Evolutionary conservation across 2,113 vertebrate species (phyloP), one percentile per base, ranked within the genome.

Genomic region (Corydoras sp.): DNA sequence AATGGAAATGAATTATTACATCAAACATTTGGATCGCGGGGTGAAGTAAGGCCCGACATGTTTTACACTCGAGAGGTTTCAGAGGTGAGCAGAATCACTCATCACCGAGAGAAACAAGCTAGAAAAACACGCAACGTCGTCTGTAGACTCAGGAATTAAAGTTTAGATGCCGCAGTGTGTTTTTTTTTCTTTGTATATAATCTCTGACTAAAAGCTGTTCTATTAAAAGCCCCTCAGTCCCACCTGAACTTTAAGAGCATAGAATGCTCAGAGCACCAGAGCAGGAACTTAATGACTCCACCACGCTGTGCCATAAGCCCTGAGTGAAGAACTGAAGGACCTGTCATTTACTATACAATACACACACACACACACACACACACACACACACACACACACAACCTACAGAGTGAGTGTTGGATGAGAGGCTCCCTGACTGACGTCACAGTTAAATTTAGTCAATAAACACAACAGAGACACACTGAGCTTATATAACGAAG

Each of bases 1-100:
- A 85, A 81, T 67, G 51, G 11, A 0, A 0, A 80, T 85, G 67
- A 83, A 87, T 86, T 85, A 87, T 86, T 60, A 14, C 63, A 76
- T 65, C 1, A 69, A 56, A 78, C 35, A 79, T 80, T 78, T 65
- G 73, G 48, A 61, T 55, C 35, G 69, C 58, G 32, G 51, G 48
- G 58, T 9, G 14, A 72, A 43, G 4, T 43, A 43, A 43, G 35
- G 7, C 35, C 35, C 35, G 35, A 43, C 35, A 43, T 43, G 35
- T 43, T 43, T 43, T 43, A 43, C 35, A 43, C 35, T 43, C 35
- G 35, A 43, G 35, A 43, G 35, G 35, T 1, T 43, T 43, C 35
- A 4, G 35, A 43, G 1, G 35, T 43, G 35, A 43, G 35, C 35
- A 43, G 35, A 43, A 43, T 43, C 35, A 43, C 4, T 43, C 35